Conservation (phyloP, 2,113 vertebrate genomes). For the Dissostichus mawsoni region DNA sequence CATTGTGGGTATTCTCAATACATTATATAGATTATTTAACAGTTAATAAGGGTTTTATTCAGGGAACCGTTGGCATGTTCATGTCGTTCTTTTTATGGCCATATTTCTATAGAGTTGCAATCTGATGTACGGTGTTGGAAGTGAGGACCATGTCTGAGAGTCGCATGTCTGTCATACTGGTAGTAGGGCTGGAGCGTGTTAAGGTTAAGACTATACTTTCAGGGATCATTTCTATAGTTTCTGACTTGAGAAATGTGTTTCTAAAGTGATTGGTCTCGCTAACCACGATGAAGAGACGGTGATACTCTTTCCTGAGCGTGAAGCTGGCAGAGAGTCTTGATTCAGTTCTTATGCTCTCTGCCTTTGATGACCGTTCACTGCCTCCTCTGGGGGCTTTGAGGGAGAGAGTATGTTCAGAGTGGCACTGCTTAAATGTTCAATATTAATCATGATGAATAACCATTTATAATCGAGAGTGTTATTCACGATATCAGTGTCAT, state of each 20-base stretch:
- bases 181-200: rapidly evolving
- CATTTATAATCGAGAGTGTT: too few species aligned
- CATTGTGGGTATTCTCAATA: conserved; percentile 43
- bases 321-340: conserved; percentile 54
- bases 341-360: neutral
- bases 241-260: conserved; percentile 74
- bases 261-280: conserved; percentile 70
- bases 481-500: too few species aligned
- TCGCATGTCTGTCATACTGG: rapidly evolving
- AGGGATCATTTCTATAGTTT: conserved; percentile 83
- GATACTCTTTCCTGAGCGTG: conserved; percentile 67
- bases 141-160: conserved; percentile 13
- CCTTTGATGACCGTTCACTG: conserved; percentile 76
- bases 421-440: rapidly evolving
- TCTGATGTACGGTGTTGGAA: too few species aligned
- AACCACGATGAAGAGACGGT: conserved; percentile 69
- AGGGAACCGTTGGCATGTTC: rapidly evolving
- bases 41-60: rapidly evolving
- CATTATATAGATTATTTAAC: neutral
- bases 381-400: conserved; percentile 2
- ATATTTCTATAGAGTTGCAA: neutral
- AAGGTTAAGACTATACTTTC: conserved; percentile 77
- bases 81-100: rapidly evolving
- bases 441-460: too few species aligned
- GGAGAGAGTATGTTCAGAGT: conserved; percentile 69